Percentiles rank a stretch among this genome's conserved stretches.
Conservation (phyloP, 2,797 vertebrate species). For the Tragopan temminckii region DNA sequence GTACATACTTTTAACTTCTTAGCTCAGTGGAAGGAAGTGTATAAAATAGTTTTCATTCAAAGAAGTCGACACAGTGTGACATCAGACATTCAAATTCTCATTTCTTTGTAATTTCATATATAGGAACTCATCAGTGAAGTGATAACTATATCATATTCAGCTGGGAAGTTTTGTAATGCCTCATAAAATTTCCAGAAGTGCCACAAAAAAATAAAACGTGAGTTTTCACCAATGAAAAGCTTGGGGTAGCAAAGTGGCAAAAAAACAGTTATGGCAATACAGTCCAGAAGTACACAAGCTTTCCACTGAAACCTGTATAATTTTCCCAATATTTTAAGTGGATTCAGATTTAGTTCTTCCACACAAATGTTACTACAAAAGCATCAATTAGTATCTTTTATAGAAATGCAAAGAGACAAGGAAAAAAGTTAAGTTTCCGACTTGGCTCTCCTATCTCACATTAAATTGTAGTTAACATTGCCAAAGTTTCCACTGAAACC, state of each 20-base stretch:
- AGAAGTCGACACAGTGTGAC: neutral
- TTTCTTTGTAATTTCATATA: neutral
- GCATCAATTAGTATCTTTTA: neutral
- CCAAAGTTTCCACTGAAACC: neutral
- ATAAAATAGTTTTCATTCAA: neutral
- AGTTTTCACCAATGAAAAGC: neutral
- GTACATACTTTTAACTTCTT: neutral
- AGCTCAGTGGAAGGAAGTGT: neutral
- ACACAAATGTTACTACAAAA: neutral
- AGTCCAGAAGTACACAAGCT: neutral
- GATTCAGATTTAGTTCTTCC: neutral
- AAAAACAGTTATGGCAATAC: neutral
- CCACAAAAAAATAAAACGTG: neutral
- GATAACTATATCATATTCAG: neutral
- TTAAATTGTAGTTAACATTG: neutral
- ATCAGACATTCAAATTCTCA: neutral
- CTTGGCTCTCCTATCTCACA: neutral
- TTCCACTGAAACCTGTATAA: neutral
- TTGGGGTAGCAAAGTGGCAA: neutral
- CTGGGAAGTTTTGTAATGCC: neutral
- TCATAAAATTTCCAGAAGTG: neutral
- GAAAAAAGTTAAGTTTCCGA: neutral
- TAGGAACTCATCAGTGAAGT: neutral
- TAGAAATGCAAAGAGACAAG: neutral
- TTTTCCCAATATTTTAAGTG: neutral